Base-by-base conservation (phyloP, 2,888 invertebrate genomes). In the Phanerotoma sp. region DNA sequence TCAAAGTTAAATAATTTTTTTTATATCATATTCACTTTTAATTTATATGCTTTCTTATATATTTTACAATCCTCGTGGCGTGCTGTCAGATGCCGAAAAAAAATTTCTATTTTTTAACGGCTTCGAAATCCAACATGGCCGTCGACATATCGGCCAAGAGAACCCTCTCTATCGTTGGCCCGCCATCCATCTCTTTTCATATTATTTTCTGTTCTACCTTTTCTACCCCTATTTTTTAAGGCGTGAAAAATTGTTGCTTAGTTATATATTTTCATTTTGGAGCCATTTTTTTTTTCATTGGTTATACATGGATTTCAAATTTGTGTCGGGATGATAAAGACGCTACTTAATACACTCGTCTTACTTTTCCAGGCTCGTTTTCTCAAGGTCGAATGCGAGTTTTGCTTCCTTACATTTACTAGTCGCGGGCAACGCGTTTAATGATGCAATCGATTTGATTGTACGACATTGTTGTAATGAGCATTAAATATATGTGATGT, bases 121-220 rank as follows among this genome's bases (percentile, higher is more conserved):
- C 66, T 64, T 66, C 67, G 68, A 69, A 71, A 76, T 72, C 64
- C 75, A 77, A 77, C 71, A 77, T 76, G 76, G 76, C 76, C 62
- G 67, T 48, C 58, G 60, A 51, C 54, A 58, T 62, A 63, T 68
- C 65, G 67, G 65, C 59, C 66, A 66, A 57, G 38, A 48, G 48
- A 51, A 42, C 61, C 59, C 66, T 62, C 57, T 65, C 66, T 55
- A 58, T 57, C 50, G 56, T 57, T 52, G 53, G 58, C 49, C 51
- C 40, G 45, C 54, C 50, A 38, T 46, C 47, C 33, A 44, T 48
- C 52, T 47, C 38, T 37, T 47, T 38, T 15, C 51, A 54, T 51
- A 51, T 47, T 44, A 50, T 45, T 44, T 48, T 30, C 30, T 21
- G 45, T 49, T 32, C 45, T 32, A 18, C 35, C 48, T 33, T 16